Evolutionary conservation across 2,797 vertebrate species (phyloP), one percentile per base, ranked within the genome.

Genomic region (Erpetoichthys calabaricus): DNA sequence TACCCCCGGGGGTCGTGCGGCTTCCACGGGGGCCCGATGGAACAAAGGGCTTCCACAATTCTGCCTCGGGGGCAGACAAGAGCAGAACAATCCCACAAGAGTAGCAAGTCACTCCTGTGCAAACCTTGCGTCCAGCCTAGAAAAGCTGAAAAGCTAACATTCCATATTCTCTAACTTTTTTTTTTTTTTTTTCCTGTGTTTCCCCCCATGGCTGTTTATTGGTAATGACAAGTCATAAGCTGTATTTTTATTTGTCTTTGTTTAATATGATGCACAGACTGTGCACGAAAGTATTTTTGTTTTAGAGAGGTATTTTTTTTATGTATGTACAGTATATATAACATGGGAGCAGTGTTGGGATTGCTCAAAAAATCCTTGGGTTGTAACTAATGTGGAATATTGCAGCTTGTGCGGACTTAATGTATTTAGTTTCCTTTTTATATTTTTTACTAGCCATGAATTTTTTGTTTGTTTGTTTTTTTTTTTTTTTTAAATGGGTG

Each of bases 11-110:
- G 0, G 93, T 99, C 2, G 84, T 85, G 61, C 80, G 96, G 64
- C 80, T 92, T 57, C 94, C 96, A 1, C 82, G 85, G 58, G 96
- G 94, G 1, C 94, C 96, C 0, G 96, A 99, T 25, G 86, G 93
- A 53, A 95, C 91, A 2, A 87, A 89, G 4, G 96, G 96, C 3
- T 99, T 99, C 76, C 91, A 94, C 55, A 75, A 67, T 1, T 25
- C 25, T 25, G 60, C 75, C 46, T 56, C 65, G 2, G 61, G 74
- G 4, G 73, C 67, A 0, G 89, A 91, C 69, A 77, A 89, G 66
- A 81, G 75, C 59, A 87, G 84, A 66, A 68, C 85, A 68, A 87
- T 82, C 71, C 86, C 76, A 83, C 65, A 45, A 8, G 59, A 44
- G 55, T 56, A 46, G 55, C 55, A 8, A 45, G 45, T 6, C 8